These are phyloP conservation scores for Crossaster papposus DNA, from an alignment of 53 echinoderm and acorn worm genomes.

Conservation along the genomic window DNA sequence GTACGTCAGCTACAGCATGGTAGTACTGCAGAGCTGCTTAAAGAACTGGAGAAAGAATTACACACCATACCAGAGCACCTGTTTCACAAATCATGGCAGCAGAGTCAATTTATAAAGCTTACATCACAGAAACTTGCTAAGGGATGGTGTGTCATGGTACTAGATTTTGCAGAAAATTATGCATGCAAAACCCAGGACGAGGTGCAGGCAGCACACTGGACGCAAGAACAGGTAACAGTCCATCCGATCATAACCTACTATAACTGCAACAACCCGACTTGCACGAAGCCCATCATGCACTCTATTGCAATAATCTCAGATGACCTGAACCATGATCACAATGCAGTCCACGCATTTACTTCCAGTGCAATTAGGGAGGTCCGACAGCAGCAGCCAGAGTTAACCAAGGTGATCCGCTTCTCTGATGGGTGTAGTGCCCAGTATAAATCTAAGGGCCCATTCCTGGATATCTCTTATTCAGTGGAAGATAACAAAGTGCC, in stretches of 20 bases:
- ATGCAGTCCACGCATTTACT: slow-evolving; percentile 69
- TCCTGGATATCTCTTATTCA: slow-evolving; percentile 58
- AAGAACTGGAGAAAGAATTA: slow-evolving; percentile 29
- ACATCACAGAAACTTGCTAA: slow-evolving; percentile 51
- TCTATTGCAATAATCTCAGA: slow-evolving; percentile 61
- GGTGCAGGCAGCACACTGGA: slow-evolving; percentile 66
- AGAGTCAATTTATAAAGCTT: slow-evolving; percentile 20
- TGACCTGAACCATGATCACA: slow-evolving; percentile 63
- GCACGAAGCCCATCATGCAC: slow-evolving; percentile 40
- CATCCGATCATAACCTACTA: slow-evolving; percentile 71
- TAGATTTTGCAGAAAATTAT: slow-evolving; percentile 76
- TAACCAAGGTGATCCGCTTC: slow-evolving; percentile 48
- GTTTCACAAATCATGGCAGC: slow-evolving; percentile 58
- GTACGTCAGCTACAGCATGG: slow-evolving; percentile 11
- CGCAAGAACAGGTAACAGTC: slow-evolving; percentile 53
- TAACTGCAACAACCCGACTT: slow-evolving; percentile 45
- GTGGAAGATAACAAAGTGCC: slow-evolving; percentile 32
- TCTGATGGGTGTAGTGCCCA: slow-evolving; percentile 70
- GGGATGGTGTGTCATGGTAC: slow-evolving; percentile 50
- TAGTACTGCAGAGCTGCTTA: slow-evolving; percentile 20
- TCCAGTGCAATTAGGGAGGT: slow-evolving; percentile 35
- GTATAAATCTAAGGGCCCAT: slow-evolving; percentile 73
- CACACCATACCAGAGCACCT: slow-evolving; percentile 34
- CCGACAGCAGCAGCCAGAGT: background rate
- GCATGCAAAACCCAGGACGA: slow-evolving; percentile 55